Evolutionary conservation across 2,888 invertebrate genomes (phyloP), one percentile per base, ranked within the genome.

Genomic region (Chrysotoxum bicinctum): DNA sequence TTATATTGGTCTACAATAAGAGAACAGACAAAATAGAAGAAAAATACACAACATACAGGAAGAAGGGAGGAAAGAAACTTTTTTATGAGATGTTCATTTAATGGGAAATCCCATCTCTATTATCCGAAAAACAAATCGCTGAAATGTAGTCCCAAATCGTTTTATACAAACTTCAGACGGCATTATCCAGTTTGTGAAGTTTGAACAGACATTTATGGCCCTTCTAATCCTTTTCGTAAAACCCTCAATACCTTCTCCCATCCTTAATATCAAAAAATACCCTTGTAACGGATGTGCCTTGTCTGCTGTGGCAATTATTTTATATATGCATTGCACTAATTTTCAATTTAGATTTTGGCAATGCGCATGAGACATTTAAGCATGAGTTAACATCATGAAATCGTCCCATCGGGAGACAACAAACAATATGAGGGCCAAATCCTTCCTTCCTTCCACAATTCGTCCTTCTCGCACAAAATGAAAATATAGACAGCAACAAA

Each of bases 311-410:
- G 69, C 69, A 79, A 69, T 77, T 77, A 72, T 62, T 78, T 54
- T 45, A 69, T 78, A 73, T 78, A 64, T 75, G 72, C 76, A 76
- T 60, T 80, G 66, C 72, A 68, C 77, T 73, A 73, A 78, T 76
- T 79, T 85, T 84, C 80, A 72, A 76, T 80, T 76, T 76, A 45
- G 48, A 70, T 74, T 75, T 80, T 75, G 75, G 75, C 45, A 76
- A 76, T 85, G 75, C 66, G 66, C 60, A 80, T 50, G 60, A 75
- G 60, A 76, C 75, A 72, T 72, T 84, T 52, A 68, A 72, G 79
- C 40, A 52, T 43, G 48, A 76, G 54, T 80, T 69, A 76, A 66
- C 70, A 80, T 68, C 70, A 80, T 68, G 54, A 35, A 77, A 50
- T 45, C 72, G 35, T 58, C 45, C 45, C 35, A 19, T 12, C 40